A percentile compares a stretch with the other conserved stretches of the same genome.
phyloP scores from a whole-genome alignment of 2,797 vertebrate species.

The Gadopsis bispinosus region DNA sequence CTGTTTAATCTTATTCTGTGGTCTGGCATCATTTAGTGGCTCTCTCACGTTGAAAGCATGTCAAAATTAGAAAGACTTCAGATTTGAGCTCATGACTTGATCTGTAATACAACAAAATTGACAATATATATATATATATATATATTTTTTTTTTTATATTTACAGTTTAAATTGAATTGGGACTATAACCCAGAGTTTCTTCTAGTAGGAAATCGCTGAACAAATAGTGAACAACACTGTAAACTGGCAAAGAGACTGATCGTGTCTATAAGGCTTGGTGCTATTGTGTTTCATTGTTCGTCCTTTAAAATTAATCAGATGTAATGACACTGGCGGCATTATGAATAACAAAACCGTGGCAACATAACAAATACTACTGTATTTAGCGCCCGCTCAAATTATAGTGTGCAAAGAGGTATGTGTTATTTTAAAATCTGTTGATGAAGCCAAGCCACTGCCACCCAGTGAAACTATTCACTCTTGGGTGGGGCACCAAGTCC shows the following conservation, averaged over 20 bases:
- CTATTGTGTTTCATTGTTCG: conserved; percentile 6
- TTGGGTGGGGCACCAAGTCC: neutral
- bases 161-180: neutral
- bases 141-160: neutral
- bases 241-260: neutral
- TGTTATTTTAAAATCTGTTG: conserved; percentile 17
- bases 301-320: neutral
- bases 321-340: neutral
- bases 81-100: neutral
- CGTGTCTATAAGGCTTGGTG: neutral
- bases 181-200: neutral
- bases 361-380: conserved; percentile 9
- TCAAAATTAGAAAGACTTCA: neutral
- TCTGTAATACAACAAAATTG: neutral
- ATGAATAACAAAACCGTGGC: conserved; percentile 15
- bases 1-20: neutral
- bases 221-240: neutral
- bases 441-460: conserved; percentile 27
- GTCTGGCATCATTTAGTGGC: conserved; percentile 18
- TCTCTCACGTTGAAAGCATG: conserved; percentile 15
- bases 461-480: conserved; percentile 14
- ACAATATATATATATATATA: neutral
- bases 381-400: conserved; percentile 1
- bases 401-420: neutral
- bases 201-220: neutral